Evolutionary conservation across 2,797 vertebrate species (phyloP).

Genomic region (Phyllotis vaccarum): DNA sequence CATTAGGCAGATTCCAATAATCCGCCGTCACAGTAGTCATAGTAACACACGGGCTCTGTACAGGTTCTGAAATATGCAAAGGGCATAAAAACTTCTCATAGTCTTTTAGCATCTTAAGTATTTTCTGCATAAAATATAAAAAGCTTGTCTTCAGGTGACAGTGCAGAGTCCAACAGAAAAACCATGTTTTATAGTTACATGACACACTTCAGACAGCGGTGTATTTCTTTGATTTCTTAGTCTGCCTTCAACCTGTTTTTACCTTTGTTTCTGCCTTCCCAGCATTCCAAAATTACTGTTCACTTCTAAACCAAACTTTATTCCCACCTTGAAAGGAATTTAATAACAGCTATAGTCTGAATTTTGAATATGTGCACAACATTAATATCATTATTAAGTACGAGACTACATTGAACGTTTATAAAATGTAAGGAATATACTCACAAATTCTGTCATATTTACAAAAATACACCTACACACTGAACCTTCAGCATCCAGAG

Average conservation of each 20-base stretch:
- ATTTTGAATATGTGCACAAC: conserved; percentile 59
- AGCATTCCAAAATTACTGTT: neutral
- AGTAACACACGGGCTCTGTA: neutral
- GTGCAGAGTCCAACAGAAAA: conserved; percentile 32
- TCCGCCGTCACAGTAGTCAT: neutral
- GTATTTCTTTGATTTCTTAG: neutral
- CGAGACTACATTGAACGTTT: conserved; percentile 53
- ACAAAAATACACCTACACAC: conserved; percentile 53
- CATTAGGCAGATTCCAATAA: conserved; percentile 28
- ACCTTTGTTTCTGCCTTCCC: neutral
- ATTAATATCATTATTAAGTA: conserved; percentile 45
- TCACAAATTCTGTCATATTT: conserved; percentile 54
- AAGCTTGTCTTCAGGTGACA: conserved; percentile 72
- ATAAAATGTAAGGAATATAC: conserved; percentile 48
- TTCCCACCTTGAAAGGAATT: conserved; percentile 31
- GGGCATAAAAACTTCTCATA: neutral
- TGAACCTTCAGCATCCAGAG: conserved; percentile 35
- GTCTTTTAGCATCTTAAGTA: conserved; percentile 56
- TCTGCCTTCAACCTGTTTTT: neutral
- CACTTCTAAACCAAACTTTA: conserved; percentile 29
- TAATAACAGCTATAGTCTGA: neutral
- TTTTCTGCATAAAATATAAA: conserved; percentile 67
- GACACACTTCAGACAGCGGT: conserved; percentile 30
- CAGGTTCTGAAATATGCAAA: conserved; percentile 6
- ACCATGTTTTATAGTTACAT: neutral